Conservation (phyloP, 2,113 vertebrate species). For the Enhydra lutris region DNA sequence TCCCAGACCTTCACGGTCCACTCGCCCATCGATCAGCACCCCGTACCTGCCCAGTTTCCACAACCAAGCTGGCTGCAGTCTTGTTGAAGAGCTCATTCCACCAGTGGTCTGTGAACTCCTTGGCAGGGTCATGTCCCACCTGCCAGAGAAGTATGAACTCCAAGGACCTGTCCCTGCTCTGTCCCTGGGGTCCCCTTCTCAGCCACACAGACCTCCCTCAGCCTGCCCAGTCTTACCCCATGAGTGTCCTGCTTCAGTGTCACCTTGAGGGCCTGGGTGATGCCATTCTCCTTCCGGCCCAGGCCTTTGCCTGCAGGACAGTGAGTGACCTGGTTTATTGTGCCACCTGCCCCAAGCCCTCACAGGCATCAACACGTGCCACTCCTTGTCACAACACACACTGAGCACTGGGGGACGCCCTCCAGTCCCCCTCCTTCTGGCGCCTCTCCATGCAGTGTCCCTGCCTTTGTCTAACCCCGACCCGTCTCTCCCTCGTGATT, state of each 20-base stretch:
- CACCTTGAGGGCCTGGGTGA: constrained; percentile 90
- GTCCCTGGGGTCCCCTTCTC: background rate
- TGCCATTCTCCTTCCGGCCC: constrained; percentile 89
- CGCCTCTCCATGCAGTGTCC: background rate
- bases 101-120: constrained; percentile 95
- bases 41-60: constrained; percentile 86
- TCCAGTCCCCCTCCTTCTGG: background rate
- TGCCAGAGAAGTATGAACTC: constrained; percentile 60
- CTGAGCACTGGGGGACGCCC: background rate
- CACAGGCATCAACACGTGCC: background rate
- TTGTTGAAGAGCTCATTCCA: constrained; percentile 96
- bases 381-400: background rate
- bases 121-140: constrained; percentile 91
- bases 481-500: background rate
- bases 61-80: constrained; percentile 88
- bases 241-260: constrained; percentile 92
- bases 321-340: background rate
- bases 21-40: background rate
- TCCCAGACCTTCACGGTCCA: background rate
- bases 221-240: constrained; percentile 84
- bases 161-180: background rate
- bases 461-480: background rate
- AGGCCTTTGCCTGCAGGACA: constrained; percentile 89
- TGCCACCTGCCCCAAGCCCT: background rate
- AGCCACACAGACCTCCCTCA: background rate